Conservation (phyloP, 2,888 invertebrate genomes). For the Chrysodeixis includens region DNA sequence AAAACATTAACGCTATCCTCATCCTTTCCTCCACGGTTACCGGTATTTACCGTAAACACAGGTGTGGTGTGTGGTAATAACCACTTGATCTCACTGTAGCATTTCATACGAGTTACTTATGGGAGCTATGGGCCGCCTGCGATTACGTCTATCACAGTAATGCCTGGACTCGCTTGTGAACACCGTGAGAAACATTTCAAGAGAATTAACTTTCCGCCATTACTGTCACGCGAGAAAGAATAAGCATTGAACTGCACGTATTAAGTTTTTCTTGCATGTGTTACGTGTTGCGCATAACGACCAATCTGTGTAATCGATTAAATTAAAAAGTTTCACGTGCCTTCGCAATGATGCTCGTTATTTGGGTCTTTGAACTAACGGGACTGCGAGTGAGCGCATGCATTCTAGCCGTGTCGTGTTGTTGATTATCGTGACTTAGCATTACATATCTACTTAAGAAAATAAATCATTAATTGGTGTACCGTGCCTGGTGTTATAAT, state of each 20-base stretch:
- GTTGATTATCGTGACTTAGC: conserved; percentile 54
- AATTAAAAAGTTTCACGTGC: conserved; percentile 76
- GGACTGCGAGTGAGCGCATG: conserved; percentile 71
- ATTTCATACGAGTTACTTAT: conserved; percentile 57
- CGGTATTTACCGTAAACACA: conserved; percentile 52
- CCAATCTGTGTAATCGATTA: conserved; percentile 70
- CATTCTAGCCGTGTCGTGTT: conserved; percentile 66
- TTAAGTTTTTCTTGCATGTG: conserved; percentile 69
- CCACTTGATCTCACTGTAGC: conserved; percentile 45
- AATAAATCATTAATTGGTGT: conserved; percentile 22
- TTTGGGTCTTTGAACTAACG: conserved; percentile 84
- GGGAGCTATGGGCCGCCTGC: conserved; percentile 33
- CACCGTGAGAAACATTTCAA: conserved; percentile 84
- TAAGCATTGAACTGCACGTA: conserved; percentile 69
- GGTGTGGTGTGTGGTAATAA: conserved; percentile 54
- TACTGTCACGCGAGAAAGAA: conserved; percentile 81
- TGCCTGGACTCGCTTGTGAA: conserved; percentile 67
- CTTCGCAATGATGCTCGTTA: conserved; percentile 69
- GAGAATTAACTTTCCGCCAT: conserved; percentile 81
- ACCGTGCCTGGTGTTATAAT: conserved; percentile 14
- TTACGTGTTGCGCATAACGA: conserved; percentile 70
- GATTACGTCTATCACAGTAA: conserved; percentile 64
- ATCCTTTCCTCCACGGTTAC: conserved; percentile 42
- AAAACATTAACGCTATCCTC: conserved; percentile 59
- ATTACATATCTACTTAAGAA: conserved; percentile 43